Conservation (phyloP, 2,113 vertebrate genomes). For the Prionailurus viverrinus region DNA sequence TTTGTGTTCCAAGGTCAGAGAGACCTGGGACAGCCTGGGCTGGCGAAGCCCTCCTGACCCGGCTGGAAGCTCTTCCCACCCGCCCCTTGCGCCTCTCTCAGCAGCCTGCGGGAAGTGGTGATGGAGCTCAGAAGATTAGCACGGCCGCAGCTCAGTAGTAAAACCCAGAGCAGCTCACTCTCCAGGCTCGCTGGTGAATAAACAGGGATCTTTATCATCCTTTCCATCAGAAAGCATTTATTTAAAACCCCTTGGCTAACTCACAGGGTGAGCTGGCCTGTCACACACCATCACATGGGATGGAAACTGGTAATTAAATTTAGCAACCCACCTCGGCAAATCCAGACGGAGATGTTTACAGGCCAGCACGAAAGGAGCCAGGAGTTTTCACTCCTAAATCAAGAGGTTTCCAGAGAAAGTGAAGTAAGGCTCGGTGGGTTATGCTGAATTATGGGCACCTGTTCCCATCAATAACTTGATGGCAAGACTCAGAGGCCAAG, state of each 20-base stretch:
- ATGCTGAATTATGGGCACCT: slow-evolving; percentile 62
- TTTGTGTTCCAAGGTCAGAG: slow-evolving; percentile 72
- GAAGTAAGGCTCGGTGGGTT: slow-evolving; percentile 47
- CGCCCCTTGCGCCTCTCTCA: slow-evolving; percentile 14
- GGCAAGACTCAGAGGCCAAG: not conserved
- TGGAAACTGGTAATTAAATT: slow-evolving; percentile 87
- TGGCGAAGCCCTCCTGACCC: slow-evolving; percentile 13
- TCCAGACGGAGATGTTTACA: slow-evolving; percentile 73
- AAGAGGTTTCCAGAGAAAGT: slow-evolving; percentile 71
- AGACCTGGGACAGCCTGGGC: not conserved
- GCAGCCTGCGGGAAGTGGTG: slow-evolving; percentile 74
- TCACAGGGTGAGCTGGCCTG: slow-evolving; percentile 85
- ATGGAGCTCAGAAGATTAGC: slow-evolving; percentile 73
- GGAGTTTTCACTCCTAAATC: slow-evolving; percentile 63
- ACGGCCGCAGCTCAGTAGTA: slow-evolving; percentile 38
- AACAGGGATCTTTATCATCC: slow-evolving; percentile 85
- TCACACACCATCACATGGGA: slow-evolving; percentile 84
- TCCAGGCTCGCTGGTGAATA: slow-evolving; percentile 81
- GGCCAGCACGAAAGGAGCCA: slow-evolving; percentile 46
- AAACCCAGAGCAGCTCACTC: slow-evolving; percentile 70
- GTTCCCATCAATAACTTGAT: slow-evolving; percentile 58
- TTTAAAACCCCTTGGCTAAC: slow-evolving; percentile 86
- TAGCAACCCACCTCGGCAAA: slow-evolving; percentile 83
- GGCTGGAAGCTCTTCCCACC: not conserved
- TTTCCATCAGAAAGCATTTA: slow-evolving; percentile 87